Conservation (phyloP, 2,113 vertebrate species). For the Gavialis gangeticus region DNA sequence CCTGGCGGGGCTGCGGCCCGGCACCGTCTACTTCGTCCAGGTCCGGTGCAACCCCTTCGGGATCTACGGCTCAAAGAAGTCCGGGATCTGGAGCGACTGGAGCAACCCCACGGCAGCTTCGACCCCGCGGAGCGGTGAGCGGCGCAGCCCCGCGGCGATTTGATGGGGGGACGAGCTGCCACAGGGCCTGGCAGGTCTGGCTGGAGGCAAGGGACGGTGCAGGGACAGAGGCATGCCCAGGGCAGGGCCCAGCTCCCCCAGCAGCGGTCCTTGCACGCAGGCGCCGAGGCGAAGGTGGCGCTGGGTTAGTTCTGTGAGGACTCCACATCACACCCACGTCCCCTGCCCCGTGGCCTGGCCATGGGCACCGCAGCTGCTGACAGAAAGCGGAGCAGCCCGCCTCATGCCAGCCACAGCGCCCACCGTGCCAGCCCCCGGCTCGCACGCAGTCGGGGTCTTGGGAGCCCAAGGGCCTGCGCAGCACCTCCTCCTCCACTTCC, state of each 20-base stretch:
- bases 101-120: constrained; percentile 96
- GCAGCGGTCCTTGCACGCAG: rapidly evolving
- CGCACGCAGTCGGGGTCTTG: no score
- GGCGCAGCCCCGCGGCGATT: no score
- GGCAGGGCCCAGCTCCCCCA: not conserved
- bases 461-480: not conserved
- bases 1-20: constrained; percentile 91
- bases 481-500: not conserved
- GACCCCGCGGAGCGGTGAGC: constrained; percentile 93
- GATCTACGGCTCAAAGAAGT: constrained; percentile 95
- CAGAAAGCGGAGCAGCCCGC: no score
- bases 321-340: no score
- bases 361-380: no score
- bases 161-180: not conserved
- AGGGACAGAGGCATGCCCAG: no score
- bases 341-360: no score
- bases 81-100: constrained; percentile 98
- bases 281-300: no score
- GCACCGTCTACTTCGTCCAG: constrained; percentile 97
- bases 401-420: no score
- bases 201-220: no score
- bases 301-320: no score
- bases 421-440: not conserved
- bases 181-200: not conserved
- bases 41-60: constrained; percentile 97